Evolutionary conservation across 2,888 invertebrate genomes (phyloP).

Genomic region (Harpalus rufipes): DNA sequence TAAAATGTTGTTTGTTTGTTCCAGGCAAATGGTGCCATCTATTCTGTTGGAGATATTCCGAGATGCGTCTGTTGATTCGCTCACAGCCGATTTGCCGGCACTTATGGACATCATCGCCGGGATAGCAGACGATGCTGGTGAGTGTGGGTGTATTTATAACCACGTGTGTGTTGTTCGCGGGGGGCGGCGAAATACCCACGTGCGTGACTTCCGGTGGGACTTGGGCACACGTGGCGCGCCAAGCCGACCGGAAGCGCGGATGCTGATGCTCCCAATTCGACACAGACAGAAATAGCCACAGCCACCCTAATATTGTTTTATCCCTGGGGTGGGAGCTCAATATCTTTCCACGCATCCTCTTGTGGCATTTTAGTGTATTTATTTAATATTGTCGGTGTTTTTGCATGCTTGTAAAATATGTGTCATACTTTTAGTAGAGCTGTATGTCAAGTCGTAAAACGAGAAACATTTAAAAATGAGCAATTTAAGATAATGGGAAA

Average conservation of each 20-base stretch:
- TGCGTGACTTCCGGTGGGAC: conserved; percentile 70
- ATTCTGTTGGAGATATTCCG: conserved; percentile 80
- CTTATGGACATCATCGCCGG: conserved; percentile 78
- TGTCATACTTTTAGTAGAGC: too few species aligned
- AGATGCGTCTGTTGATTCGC: conserved; percentile 75
- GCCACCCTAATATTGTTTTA: conserved; percentile 18
- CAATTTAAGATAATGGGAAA: neutral
- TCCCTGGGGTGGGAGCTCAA: neutral
- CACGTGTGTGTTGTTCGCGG: conserved; percentile 52
- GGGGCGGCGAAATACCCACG: conserved; percentile 62
- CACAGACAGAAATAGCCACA: conserved; percentile 37
- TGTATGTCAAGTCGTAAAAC: neutral
- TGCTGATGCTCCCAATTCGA: conserved; percentile 51
- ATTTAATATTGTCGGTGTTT: too few species aligned
- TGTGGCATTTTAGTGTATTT: too few species aligned
- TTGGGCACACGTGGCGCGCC: conserved; percentile 70
- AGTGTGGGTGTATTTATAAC: conserved; percentile 69
- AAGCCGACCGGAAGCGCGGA: conserved; percentile 65
- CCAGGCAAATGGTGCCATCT: conserved; percentile 81
- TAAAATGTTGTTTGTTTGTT: conserved; percentile 72
- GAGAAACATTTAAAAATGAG: neutral
- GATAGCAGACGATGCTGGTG: conserved; percentile 78
- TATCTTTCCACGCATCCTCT: too few species aligned
- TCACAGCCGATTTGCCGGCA: conserved; percentile 75
- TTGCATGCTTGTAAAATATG: too few species aligned